Conservation (phyloP, 2,113 vertebrate species). For the Prochilodus magdalenae region DNA sequence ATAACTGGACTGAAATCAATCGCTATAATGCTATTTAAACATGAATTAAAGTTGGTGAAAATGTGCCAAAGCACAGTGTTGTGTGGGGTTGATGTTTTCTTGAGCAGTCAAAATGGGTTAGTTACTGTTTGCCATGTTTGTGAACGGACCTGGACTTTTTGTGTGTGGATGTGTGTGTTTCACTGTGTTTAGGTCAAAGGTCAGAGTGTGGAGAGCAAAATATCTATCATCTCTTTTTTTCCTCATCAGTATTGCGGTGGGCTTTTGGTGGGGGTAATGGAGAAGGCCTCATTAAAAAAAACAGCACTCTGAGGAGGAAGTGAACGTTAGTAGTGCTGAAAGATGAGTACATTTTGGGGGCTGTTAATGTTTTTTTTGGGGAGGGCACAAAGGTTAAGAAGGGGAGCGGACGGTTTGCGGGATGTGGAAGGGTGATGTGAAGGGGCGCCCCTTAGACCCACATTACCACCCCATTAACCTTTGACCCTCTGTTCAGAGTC, state of each 20-base stretch:
- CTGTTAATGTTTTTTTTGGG: slow-evolving; percentile 18
- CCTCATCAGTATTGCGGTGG: slow-evolving; percentile 16
- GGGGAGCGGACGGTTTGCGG: not conserved
- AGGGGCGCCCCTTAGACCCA: slow-evolving; percentile 21
- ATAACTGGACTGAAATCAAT: no score
- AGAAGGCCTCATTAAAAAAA: slow-evolving; percentile 46
- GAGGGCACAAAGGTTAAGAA: not conserved
- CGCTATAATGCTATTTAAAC: not conserved
- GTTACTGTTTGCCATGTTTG: no score
- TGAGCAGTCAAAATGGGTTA: no score
- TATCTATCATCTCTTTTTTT: not conserved
- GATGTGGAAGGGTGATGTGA: not conserved
- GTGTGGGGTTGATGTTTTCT: no score
- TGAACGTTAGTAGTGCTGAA: slow-evolving; percentile 30
- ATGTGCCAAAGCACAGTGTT: no score
- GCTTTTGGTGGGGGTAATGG: slow-evolving; percentile 7
- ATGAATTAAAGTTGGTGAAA: not conserved
- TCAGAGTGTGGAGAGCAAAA: slow-evolving; percentile 20
- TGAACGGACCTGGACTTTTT: not conserved
- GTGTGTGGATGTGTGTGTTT: not conserved
- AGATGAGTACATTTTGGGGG: slow-evolving; percentile 24
- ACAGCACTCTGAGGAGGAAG: slow-evolving; percentile 42
- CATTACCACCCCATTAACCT: slow-evolving; percentile 53
- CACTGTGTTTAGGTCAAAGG: slow-evolving; percentile 15
- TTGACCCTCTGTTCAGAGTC: slow-evolving; percentile 14